Conservation (phyloP, 1,140 invertebrate species). For the Lepidostoma basale region DNA sequence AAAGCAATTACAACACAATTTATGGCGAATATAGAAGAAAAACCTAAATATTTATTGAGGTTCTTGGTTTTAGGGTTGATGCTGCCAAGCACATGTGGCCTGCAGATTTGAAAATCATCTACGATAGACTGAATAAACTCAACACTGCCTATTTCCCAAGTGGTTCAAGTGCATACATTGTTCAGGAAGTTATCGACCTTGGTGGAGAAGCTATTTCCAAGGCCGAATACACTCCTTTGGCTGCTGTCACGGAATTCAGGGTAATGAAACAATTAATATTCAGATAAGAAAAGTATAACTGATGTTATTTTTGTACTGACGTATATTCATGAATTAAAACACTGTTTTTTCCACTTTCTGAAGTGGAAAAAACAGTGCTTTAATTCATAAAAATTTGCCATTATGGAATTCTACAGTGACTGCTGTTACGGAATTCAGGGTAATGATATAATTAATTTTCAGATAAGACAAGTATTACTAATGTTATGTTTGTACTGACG, state of each 20-base stretch:
- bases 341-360: too few relatives aligned
- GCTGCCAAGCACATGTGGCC: conserved; percentile 87
- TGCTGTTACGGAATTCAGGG: conserved; percentile 75
- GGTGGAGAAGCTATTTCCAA: conserved; percentile 72
- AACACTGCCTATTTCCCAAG: conserved; percentile 64
- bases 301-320: too few relatives aligned
- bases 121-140: conserved; percentile 65
- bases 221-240: conserved; percentile 69
- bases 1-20: too few relatives aligned
- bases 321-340: too few relatives aligned
- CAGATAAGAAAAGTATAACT: too few relatives aligned
- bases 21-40: too few relatives aligned
- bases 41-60: neutral
- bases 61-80: conserved; percentile 64
- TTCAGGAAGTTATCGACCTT: conserved; percentile 83
- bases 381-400: too few relatives aligned
- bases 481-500: too few relatives aligned
- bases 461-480: too few relatives aligned
- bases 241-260: conserved; percentile 76
- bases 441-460: neutral
- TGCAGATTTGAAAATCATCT: conserved; percentile 69
- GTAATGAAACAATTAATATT: conserved; percentile 17
- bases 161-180: conserved; percentile 69
- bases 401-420: conserved; percentile 66
- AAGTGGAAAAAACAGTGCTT: too few relatives aligned